Conservation (phyloP, 2,888 invertebrate species). For the Dilophus febrilis region DNA sequence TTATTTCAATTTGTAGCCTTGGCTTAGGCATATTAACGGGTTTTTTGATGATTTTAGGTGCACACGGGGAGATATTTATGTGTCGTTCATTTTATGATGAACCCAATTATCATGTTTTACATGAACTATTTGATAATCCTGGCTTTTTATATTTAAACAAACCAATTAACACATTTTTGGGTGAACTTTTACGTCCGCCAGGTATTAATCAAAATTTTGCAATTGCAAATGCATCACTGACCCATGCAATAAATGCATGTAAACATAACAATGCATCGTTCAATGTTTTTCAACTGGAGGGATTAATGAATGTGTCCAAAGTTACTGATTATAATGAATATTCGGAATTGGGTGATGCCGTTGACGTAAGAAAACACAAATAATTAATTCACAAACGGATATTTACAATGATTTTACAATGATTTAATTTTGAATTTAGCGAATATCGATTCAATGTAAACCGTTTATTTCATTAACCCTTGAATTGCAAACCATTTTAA, state of each 20-base stretch:
- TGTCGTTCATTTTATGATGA: conserved; percentile 55
- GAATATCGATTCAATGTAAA: too few species aligned
- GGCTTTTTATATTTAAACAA: conserved; percentile 35
- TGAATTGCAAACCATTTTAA: conserved; percentile 26
- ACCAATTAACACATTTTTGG: too few species aligned
- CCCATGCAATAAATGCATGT: conserved; percentile 31
- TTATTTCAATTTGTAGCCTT: conserved; percentile 26
- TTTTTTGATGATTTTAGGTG: conserved; percentile 25
- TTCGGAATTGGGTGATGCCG: conserved; percentile 26
- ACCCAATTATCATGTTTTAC: conserved; percentile 43
- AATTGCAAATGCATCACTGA: conserved; percentile 25
- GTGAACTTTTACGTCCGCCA: conserved; percentile 23
- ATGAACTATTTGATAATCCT: conserved; percentile 47
- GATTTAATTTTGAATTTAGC: too few species aligned
- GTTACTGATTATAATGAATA: conserved; percentile 29
- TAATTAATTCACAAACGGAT: too few species aligned
- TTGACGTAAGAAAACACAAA: conserved; percentile 11
- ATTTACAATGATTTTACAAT: too few species aligned
- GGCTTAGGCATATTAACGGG: conserved; percentile 24
- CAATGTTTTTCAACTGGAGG: conserved; percentile 51
- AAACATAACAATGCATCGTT: conserved; percentile 55
- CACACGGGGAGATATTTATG: conserved; percentile 35
- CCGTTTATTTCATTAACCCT: conserved; percentile 25
- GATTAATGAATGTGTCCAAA: conserved; percentile 49
- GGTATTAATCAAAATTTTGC: conserved; percentile 20